Percentiles rank a stretch among this genome's conserved stretches.
phyloP scores from a whole-genome alignment of 2,113 vertebrate species.

The Rhinichthys klamathensis region DNA sequence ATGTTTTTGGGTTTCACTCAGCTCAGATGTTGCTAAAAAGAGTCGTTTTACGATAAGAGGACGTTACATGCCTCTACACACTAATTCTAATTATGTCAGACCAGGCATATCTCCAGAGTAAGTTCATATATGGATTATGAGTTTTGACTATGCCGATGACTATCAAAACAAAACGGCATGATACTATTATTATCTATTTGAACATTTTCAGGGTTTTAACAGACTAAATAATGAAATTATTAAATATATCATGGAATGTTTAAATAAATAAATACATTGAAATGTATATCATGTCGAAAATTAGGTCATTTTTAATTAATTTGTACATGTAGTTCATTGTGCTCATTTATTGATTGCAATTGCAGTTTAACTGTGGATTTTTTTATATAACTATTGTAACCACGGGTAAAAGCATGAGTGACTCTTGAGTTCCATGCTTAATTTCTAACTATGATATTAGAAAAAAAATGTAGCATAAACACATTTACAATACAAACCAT shows the following conservation, averaged over 20 bases:
- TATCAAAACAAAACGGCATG: not conserved
- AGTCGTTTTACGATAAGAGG: not conserved
- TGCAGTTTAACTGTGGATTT: no score
- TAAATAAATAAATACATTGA: not conserved
- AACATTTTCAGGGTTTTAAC: not conserved
- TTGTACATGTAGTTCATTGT: not conserved
- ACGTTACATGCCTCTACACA: not conserved
- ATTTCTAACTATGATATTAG: no score
- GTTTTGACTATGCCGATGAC: not conserved
- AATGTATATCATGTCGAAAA: not conserved
- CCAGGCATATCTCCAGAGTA: slow-evolving; percentile 42
- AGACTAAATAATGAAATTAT: not conserved
- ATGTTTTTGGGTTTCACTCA: not conserved
- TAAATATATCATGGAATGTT: not conserved
- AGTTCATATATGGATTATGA: slow-evolving; percentile 40
- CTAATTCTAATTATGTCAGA: slow-evolving; percentile 43
- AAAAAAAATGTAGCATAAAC: not conserved
- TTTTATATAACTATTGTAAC: no score
- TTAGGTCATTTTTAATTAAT: not conserved
- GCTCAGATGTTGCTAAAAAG: not conserved
- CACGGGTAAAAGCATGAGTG: no score
- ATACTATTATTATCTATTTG: not conserved
- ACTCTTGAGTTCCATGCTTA: no score
- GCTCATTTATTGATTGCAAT: not conserved
- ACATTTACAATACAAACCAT: not conserved